These are phyloP conservation scores for Antechinus stuartii DNA, from an alignment of 2,113 vertebrate species.

Conservation along the genomic window DNA sequence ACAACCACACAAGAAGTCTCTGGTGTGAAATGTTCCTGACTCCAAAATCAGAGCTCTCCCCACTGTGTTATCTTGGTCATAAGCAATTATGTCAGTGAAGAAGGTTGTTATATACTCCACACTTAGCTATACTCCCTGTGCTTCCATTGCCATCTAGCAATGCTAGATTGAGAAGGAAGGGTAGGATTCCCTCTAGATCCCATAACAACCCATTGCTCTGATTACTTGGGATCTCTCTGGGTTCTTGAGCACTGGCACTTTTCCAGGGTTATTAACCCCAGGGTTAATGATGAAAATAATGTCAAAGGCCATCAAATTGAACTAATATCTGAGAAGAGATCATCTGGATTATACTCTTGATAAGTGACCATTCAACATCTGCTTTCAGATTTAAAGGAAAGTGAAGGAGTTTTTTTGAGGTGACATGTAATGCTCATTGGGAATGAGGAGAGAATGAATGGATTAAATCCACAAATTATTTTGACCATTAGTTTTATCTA, in stretches of 20 bases:
- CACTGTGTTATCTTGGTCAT: neutral
- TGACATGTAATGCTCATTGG: neutral
- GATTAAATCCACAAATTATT: neutral
- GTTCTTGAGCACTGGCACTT: neutral
- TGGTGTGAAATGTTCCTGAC: neutral
- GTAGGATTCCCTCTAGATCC: constrained; percentile 3
- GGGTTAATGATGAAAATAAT: neutral
- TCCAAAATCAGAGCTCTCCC: neutral
- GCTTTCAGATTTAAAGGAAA: neutral
- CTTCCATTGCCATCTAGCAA: neutral
- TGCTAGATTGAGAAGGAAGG: neutral
- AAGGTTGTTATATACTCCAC: neutral
- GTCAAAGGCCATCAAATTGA: neutral
- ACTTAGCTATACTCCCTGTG: neutral
- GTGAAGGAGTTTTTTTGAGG: neutral
- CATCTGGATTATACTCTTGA: neutral
- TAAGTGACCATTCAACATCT: neutral
- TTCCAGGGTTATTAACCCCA: neutral
- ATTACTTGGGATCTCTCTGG: neutral
- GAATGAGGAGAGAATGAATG: neutral
- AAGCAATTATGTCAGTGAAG: no score
- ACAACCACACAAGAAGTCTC: neutral
- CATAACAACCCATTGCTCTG: neutral
- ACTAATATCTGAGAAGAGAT: neutral
- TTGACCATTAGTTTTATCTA: neutral